A percentile compares a stretch with the other conserved stretches of the same genome.
phyloP scores from a whole-genome alignment of 1,140 invertebrate genomes.

The Drosophila ficusphila region DNA sequence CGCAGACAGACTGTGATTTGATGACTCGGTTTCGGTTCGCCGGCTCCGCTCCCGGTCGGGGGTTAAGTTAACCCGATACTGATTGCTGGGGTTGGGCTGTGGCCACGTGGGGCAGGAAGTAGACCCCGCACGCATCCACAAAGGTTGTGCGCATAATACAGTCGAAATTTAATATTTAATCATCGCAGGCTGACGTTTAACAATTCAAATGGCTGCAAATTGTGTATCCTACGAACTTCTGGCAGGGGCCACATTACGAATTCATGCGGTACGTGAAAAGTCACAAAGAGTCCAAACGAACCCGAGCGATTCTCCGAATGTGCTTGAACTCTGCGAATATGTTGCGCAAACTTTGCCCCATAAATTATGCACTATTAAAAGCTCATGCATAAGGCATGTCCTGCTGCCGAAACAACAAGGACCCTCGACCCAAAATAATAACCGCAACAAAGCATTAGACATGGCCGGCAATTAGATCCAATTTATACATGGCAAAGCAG shows the following conservation, averaged over 20 bases:
- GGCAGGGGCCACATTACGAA: slow-evolving; percentile 54
- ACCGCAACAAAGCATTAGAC: not conserved
- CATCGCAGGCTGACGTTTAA: slow-evolving; percentile 22
- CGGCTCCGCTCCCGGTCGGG: not conserved
- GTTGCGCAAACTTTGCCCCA: slow-evolving; percentile 40
- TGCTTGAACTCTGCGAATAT: slow-evolving; percentile 37
- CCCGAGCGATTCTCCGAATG: slow-evolving; percentile 50
- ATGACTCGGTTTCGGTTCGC: slow-evolving; percentile 38
- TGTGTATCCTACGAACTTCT: slow-evolving; percentile 31
- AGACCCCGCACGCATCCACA: not conserved
- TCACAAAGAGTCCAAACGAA: slow-evolving; percentile 38
- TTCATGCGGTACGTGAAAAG: slow-evolving; percentile 61
- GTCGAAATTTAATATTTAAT: slow-evolving; percentile 53
- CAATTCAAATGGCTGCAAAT: slow-evolving; percentile 61
- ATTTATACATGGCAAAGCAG: slow-evolving; percentile 14
- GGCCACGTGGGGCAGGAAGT: slow-evolving; percentile 3
- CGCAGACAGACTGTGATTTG: slow-evolving; percentile 27
- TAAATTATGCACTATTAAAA: slow-evolving; percentile 51
- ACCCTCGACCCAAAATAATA: not conserved
- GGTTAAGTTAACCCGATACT: slow-evolving; percentile 29
- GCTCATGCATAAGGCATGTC: slow-evolving; percentile 37
- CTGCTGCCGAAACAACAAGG: not conserved
- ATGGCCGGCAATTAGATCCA: slow-evolving; percentile 41
- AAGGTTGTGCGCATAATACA: slow-evolving; percentile 15
- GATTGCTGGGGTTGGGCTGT: slow-evolving; percentile 8